Conservation (phyloP, 2,888 invertebrate genomes). For the Byasa hedistus region DNA sequence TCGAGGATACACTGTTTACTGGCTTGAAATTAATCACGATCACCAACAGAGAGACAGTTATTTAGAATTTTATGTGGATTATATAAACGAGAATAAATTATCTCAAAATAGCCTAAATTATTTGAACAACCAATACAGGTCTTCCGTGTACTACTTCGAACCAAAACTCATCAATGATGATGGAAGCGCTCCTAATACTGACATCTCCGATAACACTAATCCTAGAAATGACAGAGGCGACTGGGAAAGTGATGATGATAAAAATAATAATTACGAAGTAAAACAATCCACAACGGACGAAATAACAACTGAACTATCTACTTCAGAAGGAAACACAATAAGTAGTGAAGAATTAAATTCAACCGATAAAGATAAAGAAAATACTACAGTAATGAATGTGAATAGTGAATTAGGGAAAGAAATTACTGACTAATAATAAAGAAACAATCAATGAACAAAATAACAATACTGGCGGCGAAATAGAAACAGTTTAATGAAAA, state of each 20-base stretch:
- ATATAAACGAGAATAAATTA: neutral
- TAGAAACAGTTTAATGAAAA: too few relatives aligned
- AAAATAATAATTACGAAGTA: neutral
- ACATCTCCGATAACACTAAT: constrained; percentile 21
- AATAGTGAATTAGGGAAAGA: neutral
- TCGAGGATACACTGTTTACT: neutral
- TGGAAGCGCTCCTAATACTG: neutral
- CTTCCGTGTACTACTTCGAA: neutral
- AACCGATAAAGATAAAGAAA: neutral
- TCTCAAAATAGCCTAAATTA: neutral
- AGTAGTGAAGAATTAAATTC: neutral
- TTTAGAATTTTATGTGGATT: neutral
- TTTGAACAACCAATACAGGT: neutral
- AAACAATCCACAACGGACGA: neutral
- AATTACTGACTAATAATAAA: neutral
- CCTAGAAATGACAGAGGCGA: constrained; percentile 24
- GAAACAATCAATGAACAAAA: neutral
- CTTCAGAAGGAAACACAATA: neutral
- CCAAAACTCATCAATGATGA: neutral
- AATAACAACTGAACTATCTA: neutral
- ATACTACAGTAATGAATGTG: neutral
- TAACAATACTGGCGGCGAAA: neutral
- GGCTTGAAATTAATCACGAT: constrained; percentile 4
- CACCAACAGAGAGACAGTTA: neutral
- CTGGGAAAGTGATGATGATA: constrained; percentile 8